A percentile compares a stretch with the other conserved stretches of the same genome.
These are phyloP conservation scores for Diarsia dahlii DNA, from an alignment of 2,888 invertebrate genomes.

Conservation along the genomic window DNA sequence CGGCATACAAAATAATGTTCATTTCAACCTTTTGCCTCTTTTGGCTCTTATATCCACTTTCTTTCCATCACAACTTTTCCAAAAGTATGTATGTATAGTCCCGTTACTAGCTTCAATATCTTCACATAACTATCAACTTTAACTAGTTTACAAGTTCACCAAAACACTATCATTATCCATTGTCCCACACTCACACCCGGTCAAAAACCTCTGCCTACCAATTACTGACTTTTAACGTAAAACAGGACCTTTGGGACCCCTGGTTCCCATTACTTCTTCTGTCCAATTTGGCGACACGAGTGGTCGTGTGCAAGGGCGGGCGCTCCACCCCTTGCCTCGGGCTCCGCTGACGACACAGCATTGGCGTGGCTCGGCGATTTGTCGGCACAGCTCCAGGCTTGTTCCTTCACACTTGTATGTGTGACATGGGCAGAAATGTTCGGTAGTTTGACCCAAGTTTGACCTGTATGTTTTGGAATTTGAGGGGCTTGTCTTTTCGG, in stretches of 20 bases:
- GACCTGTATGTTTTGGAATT: constrained; percentile 44
- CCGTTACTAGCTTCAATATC: neutral
- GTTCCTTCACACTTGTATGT: constrained; percentile 64
- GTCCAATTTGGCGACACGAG: constrained; percentile 65
- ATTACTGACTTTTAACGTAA: constrained; percentile 54
- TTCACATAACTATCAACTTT: neutral
- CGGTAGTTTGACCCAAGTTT: constrained; percentile 42
- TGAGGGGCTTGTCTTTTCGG: constrained; percentile 12
- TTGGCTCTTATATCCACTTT: too few relatives aligned
- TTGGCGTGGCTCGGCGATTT: constrained; percentile 78
- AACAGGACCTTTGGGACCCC: constrained; percentile 46
- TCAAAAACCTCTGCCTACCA: constrained; percentile 31
- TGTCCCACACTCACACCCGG: constrained; percentile 12
- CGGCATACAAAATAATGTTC: too few relatives aligned
- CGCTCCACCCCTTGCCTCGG: constrained; percentile 79
- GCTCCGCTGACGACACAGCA: constrained; percentile 78
- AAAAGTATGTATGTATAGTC: neutral
- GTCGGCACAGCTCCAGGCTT: constrained; percentile 54
- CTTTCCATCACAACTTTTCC: neutral
- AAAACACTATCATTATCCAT: constrained; percentile 45
- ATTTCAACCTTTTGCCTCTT: too few relatives aligned
- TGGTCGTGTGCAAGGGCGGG: constrained; percentile 72
- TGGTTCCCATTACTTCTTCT: constrained; percentile 55
- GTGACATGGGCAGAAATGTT: constrained; percentile 46
- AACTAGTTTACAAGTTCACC: neutral